Conservation (phyloP, 1,140 invertebrate genomes). For the Drosophila fuyamai region DNA sequence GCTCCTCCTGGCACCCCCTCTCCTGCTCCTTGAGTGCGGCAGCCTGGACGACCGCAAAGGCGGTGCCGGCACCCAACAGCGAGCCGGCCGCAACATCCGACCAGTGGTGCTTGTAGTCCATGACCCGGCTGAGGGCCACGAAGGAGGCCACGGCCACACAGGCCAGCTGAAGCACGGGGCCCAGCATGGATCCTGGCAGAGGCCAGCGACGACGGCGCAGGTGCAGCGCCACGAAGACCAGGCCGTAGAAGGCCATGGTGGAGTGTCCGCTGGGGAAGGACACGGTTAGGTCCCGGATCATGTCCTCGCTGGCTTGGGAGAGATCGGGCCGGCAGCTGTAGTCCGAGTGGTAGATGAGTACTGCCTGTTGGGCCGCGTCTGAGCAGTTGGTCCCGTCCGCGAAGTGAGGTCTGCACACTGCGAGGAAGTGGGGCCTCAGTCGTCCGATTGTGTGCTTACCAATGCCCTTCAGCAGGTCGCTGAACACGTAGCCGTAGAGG, state of each 20-base stretch:
- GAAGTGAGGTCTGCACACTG: conserved; percentile 88
- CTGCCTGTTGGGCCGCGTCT: conserved; percentile 80
- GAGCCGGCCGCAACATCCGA: conserved; percentile 87
- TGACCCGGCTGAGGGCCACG: conserved; percentile 93
- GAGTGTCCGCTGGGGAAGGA: conserved; percentile 94
- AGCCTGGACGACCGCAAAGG: conserved; percentile 86
- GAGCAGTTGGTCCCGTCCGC: conserved; percentile 45
- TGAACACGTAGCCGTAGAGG: conserved; percentile 91
- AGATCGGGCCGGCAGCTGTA: conserved; percentile 86
- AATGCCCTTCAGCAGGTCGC: conserved; percentile 92
- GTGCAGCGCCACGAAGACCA: conserved; percentile 92
- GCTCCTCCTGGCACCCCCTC: not conserved
- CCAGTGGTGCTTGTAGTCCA: conserved; percentile 99
- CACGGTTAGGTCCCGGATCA: conserved; percentile 89
- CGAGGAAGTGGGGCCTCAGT: conserved; percentile 95
- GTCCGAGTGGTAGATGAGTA: conserved; percentile 87
- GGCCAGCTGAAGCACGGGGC: conserved; percentile 51
- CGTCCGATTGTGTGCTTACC: conserved; percentile 96
- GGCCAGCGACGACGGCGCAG: conserved; percentile 86
- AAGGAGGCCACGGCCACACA: conserved; percentile 87
- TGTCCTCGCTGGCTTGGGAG: conserved; percentile 84
- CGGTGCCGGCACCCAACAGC: conserved; percentile 85
- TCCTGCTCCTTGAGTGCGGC: conserved; percentile 43
- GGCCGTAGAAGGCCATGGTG: conserved; percentile 91
- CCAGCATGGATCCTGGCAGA: conserved; percentile 27